phyloP scores from a whole-genome alignment of 2,888 invertebrate species.

The Chirona hameri region DNA sequence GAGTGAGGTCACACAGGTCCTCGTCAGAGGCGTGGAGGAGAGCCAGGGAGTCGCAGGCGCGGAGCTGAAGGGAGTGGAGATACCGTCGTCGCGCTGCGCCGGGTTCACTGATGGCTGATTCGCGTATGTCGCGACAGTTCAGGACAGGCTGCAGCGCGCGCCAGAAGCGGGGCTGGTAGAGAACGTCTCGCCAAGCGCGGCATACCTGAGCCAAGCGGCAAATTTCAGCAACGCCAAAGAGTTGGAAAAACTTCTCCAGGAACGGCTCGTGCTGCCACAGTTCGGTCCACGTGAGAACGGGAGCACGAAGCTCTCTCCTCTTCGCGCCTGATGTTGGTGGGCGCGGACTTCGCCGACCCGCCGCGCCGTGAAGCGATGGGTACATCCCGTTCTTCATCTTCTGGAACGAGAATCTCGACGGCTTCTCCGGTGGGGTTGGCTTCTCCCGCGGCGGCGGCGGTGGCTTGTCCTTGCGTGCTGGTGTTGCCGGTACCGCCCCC shows the following conservation, averaged over 20 bases:
- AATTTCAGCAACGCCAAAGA: constrained; percentile 65
- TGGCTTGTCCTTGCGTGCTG: neutral
- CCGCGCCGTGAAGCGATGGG: constrained; percentile 26
- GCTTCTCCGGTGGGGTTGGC: constrained; percentile 40
- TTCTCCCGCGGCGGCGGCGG: constrained; percentile 33
- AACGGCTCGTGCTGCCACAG: constrained; percentile 80
- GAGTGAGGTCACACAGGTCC: constrained; percentile 81
- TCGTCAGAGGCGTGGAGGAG: constrained; percentile 83
- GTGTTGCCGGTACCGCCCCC: constrained; percentile 1
- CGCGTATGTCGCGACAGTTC: constrained; percentile 76
- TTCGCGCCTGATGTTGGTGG: constrained; percentile 50
- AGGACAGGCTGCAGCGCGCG: constrained; percentile 76
- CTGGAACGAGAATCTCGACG: constrained; percentile 39
- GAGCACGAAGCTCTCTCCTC: constrained; percentile 30
- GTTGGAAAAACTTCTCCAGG: constrained; percentile 70
- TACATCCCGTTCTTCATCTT: constrained; percentile 38
- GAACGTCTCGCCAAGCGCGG: constrained; percentile 78
- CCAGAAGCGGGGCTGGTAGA: constrained; percentile 89
- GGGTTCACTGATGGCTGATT: constrained; percentile 43
- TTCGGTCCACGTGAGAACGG: constrained; percentile 57
- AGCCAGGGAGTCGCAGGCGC: constrained; percentile 81
- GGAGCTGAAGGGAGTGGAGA: constrained; percentile 60
- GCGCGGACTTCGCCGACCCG: constrained; percentile 54
- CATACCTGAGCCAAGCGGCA: constrained; percentile 59
- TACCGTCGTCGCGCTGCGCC: constrained; percentile 39